Base-by-base conservation (phyloP, 2,113 vertebrate species). In the Xiphophorus couchianus region DNA sequence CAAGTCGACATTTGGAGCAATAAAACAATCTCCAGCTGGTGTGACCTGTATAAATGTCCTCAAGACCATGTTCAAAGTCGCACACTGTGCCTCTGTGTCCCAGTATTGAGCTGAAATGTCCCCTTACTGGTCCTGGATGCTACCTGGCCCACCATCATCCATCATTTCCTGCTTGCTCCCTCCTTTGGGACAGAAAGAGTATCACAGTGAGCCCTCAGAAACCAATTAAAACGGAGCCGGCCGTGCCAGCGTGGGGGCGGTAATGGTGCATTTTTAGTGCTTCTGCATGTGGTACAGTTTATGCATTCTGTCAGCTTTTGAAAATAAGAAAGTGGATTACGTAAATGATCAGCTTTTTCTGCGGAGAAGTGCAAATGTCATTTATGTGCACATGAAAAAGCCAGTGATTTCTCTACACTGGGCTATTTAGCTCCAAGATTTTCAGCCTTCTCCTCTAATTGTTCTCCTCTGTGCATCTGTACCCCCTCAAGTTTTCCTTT, bases 171-270 rank as follows among this genome's bases (percentile, higher is more conserved):
- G 84, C 82, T 85, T 77, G 82, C 71, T 75, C 76, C 67, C 73
- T 87, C 91, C 84, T 83, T 76, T 77, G 92, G 87, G 88, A 89
- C 69, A 76, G 71, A 83, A 73, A 82, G 84, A 89, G 84, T 86
- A 86, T 86, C 89, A 72, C 84, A 84, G 81, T 72, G 70, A 68
- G 86, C 91, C 91, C 91, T 93, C 65, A 81, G 91, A 91, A 93
- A 93, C 92, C 92, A 93, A 93, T 93, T 93, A 93, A 90, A 89
- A 88, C 69, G 74, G 74, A 62, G 48, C 83, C 77, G 76, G 72
- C 84, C 64, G 14, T 82, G 78, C 68, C 48, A 15, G 73, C 60
- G 33, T 66, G 71, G 77, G 73, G 82, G 28, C 69, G 60, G 77
- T 54, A 61, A 44, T 74, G 44, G 44, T 31, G 68, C 30, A 29